Conservation (phyloP, 2,113 vertebrate species). For the Phyllostomus hastatus region DNA sequence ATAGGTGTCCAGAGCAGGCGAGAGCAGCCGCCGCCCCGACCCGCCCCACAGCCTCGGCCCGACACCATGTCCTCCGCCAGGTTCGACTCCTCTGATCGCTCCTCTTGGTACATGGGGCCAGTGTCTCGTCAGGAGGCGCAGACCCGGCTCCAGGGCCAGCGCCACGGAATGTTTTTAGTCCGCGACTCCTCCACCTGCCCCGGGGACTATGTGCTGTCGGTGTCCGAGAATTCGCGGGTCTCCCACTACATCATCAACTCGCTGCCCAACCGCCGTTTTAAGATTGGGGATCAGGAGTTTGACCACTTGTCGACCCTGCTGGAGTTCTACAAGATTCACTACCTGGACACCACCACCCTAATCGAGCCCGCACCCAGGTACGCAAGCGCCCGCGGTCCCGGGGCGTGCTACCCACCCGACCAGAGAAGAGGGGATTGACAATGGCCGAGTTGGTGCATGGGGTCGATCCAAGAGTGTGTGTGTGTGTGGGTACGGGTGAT, state of each 20-base stretch:
- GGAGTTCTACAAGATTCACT: conserved; percentile 99
- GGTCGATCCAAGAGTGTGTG: background rate
- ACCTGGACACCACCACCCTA: conserved; percentile 98
- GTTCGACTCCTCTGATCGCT: conserved; percentile 95
- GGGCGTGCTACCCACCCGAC: background rate
- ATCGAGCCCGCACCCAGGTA: conserved; percentile 97
- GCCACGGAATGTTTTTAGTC: conserved; percentile 96
- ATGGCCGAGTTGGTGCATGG: background rate
- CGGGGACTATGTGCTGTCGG: conserved; percentile 97
- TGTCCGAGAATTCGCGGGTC: conserved; percentile 97
- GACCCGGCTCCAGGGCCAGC: conserved; percentile 94
- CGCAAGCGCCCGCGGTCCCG: background rate
- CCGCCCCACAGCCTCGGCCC: background rate
- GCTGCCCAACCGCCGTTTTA: conserved; percentile 94
- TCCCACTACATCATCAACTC: conserved; percentile 99
- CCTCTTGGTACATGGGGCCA: conserved; percentile 96
- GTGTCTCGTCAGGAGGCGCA: conserved; percentile 95
- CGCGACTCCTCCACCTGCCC: conserved; percentile 98
- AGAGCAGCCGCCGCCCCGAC: conserved; percentile 18
- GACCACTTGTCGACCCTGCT: conserved; percentile 93
- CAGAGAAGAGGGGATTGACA: background rate
- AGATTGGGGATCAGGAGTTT: conserved; percentile 98
- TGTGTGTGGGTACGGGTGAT: background rate
- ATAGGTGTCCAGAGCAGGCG: background rate
- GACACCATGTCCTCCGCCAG: conserved; percentile 87